Conservation (phyloP, 2,888 invertebrate species). For the Trissolcus japonicus region DNA sequence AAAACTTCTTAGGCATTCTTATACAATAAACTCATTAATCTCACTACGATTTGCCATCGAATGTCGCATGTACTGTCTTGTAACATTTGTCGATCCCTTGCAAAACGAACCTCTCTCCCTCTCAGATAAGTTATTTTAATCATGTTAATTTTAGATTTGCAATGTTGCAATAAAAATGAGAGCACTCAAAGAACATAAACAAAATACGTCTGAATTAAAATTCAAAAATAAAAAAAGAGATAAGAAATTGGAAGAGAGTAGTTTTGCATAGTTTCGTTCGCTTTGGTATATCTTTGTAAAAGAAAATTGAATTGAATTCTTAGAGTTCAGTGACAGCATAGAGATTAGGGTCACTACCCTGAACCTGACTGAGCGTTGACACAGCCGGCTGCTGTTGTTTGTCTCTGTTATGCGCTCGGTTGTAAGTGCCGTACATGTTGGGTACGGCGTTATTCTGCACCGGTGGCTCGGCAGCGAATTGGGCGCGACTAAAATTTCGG, state of each 20-base stretch:
- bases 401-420: constrained; percentile 70
- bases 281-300: constrained; percentile 55
- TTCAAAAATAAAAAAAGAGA: background rate
- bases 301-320: constrained; percentile 53
- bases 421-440: constrained; percentile 75
- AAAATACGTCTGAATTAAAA: background rate
- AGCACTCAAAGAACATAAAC: background rate
- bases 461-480: constrained; percentile 65
- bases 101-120: background rate
- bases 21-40: constrained; percentile 52
- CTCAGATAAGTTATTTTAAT: background rate
- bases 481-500: constrained; percentile 72
- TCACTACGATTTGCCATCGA: constrained; percentile 49
- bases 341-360: constrained; percentile 78
- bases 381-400: constrained; percentile 67
- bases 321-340: constrained; percentile 87
- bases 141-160: background rate
- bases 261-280: constrained; percentile 35
- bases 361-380: constrained; percentile 73
- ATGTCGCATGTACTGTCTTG: background rate
- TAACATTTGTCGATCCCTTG: background rate
- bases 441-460: constrained; percentile 71
- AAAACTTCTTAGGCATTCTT: constrained; percentile 45
- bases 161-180: background rate
- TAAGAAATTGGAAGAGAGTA: constrained; percentile 6